Evolutionary conservation across 2,113 vertebrate species (phyloP).

Genomic region (Sebastes fasciatus): DNA sequence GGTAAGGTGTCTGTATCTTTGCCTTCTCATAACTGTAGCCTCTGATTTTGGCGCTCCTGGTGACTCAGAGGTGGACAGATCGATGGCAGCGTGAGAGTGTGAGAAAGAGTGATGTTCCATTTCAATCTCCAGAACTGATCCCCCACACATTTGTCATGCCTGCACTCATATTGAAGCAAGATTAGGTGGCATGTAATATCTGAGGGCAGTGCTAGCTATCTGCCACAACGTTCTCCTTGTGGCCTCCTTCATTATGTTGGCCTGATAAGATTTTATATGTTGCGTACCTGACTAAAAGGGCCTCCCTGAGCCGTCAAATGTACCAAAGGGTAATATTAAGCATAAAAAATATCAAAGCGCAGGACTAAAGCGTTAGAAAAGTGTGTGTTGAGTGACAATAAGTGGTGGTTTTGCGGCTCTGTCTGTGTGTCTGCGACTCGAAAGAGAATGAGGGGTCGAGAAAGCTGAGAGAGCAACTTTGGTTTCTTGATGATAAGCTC

Average conservation of each 20-base stretch:
- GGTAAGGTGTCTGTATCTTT: conserved; percentile 18
- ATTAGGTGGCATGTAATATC: conserved; percentile 53
- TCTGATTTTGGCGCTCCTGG: conserved; percentile 40
- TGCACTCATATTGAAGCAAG: conserved; percentile 46
- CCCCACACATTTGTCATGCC: conserved; percentile 60
- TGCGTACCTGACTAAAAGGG: not conserved
- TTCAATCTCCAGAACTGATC: conserved; percentile 53
- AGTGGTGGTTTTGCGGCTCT: conserved; percentile 30
- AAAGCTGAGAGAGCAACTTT: conserved; percentile 70
- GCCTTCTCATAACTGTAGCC: conserved; percentile 45
- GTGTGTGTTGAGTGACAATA: conserved; percentile 38
- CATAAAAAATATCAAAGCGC: conserved; percentile 45
- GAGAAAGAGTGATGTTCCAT: conserved; percentile 55
- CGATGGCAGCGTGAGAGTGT: conserved; percentile 33
- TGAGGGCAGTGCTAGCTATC: conserved; percentile 34
- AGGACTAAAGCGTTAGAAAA: conserved; percentile 13
- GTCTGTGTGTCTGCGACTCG: conserved; percentile 5
- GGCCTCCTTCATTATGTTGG: conserved; percentile 38
- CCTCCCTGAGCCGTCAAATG: conserved; percentile 31
- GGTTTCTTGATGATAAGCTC: conserved; percentile 70
- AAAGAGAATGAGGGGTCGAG: conserved; percentile 34
- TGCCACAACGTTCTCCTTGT: conserved; percentile 32
- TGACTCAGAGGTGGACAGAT: conserved; percentile 46
- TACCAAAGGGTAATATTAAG: conserved; percentile 18
- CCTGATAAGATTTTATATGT: conserved; percentile 38